phyloP scores from a whole-genome alignment of 1,140 invertebrate species.

The Diorhabda carinulata region DNA sequence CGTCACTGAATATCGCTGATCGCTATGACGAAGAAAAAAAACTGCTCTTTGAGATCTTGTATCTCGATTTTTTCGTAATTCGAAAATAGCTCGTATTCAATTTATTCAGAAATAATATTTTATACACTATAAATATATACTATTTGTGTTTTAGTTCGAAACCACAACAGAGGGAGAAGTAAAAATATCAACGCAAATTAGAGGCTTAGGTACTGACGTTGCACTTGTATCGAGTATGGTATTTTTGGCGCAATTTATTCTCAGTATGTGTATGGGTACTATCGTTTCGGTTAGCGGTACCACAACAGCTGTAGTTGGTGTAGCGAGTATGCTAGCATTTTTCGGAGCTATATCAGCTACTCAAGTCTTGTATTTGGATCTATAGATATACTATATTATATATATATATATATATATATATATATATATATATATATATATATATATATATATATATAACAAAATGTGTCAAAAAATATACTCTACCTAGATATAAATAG shows the following conservation, averaged over 20 bases:
- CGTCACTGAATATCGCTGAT: too few species aligned
- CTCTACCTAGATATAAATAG: too few species aligned
- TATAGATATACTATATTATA: conserved; percentile 51
- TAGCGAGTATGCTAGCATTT: conserved; percentile 76
- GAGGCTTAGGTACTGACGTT: conserved; percentile 90
- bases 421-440: too few species aligned
- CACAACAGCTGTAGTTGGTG: conserved; percentile 81
- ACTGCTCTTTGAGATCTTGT: too few species aligned
- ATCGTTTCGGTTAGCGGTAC: conserved; percentile 76
- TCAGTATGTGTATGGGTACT: conserved; percentile 82
- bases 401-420: too few species aligned
- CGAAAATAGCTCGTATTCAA: too few species aligned
- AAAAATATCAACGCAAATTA: conserved; percentile 53
- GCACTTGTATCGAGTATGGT: conserved; percentile 93
- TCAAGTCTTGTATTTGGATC: conserved; percentile 83
- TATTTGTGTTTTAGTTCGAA: conserved; percentile 58
- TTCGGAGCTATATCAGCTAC: conserved; percentile 80
- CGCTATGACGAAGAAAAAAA: too few species aligned
- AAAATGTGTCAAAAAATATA: too few species aligned
- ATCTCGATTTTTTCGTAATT: too few species aligned
- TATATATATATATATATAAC: too few species aligned
- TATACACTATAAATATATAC: conserved; percentile 58
- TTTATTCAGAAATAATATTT: too few species aligned
- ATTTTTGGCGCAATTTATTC: conserved; percentile 87
- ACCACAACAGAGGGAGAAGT: conserved; percentile 53